Base-by-base conservation (phyloP, 2,888 invertebrate genomes). In the Lasiommata megera region DNA sequence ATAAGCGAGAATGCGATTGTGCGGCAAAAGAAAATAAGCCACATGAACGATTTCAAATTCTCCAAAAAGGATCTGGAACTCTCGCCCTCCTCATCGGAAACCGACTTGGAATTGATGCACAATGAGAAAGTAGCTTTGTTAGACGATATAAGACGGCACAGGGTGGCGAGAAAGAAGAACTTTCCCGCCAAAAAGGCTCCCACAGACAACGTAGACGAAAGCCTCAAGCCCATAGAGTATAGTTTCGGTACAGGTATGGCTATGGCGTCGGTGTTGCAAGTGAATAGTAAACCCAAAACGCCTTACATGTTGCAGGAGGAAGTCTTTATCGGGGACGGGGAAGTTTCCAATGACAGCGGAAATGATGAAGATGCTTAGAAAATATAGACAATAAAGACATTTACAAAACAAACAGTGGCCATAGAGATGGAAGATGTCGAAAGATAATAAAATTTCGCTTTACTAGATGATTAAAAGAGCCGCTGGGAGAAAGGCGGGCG, bases 161-260 rank as follows among this genome's bases (percentile, higher is more conserved):
- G 89, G 52, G 84, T 74, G 0, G 73, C 70, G 5, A 77, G 84
- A 60, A 81, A 76, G 63, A 89, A 88, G 64, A 84, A 82, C 54
- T 65, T 79, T 48, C 82, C 84, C 0, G 57, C 53, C n/a, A 77
- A 73, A 60, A 53, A 64, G 12, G 57, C 60, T 5, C 60, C 70
- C 61, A 73, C 66, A 73, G 83, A 83, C 44, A 77, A 76, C 28
- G 70, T 73, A 65, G 89, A 90, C 37, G 91, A 91, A 60, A 79
- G 88, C 63, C 61, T 88, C 46, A 80, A 74, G 60, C 91, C 91
- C 36, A 80, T 90, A 66, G 85, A 88, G 78, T 91, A 91, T 63
- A 86, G 79, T 60, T 84, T 91, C 34, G 90, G 91, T 0, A 84
- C 91, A 0, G 91, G 91, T 0, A 76, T 91, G 77, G 89, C 91